phyloP scores from a whole-genome alignment of 2,888 invertebrate genomes.

The Branchellion lobata region DNA sequence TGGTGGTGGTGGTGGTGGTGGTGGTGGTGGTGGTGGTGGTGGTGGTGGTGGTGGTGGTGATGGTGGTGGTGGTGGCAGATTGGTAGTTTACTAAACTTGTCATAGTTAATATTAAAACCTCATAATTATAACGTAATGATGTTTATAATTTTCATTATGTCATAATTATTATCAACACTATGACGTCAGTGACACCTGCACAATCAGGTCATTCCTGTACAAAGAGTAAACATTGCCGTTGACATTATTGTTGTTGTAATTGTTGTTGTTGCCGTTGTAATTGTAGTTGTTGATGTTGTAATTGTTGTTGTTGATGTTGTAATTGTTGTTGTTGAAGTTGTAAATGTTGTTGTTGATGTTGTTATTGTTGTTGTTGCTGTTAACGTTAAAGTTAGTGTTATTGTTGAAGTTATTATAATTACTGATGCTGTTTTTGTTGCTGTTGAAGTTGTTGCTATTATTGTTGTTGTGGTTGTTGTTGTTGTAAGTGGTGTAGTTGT shows the following conservation, averaged over 20 bases:
- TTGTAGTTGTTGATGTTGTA: not conserved
- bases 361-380: no score
- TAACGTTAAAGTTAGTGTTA: not conserved
- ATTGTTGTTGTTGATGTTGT: not conserved
- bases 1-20: not conserved
- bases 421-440: not conserved
- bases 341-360: no score
- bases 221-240: conserved; percentile 2
- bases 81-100: not conserved
- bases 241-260: not conserved
- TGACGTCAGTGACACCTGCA: no score
- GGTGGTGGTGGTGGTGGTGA: not conserved
- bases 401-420: not conserved
- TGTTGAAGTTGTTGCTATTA: not conserved
- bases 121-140: no score
- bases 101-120: not conserved
- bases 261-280: not conserved
- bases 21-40: not conserved
- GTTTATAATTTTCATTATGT: no score
- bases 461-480: not conserved
- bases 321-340: not conserved
- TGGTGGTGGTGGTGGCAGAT: not conserved
- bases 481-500: no score
- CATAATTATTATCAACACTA: no score
- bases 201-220: conserved; percentile 5